phyloP scores from a whole-genome alignment of 2,113 vertebrate species.

The Pteropus alecto region DNA sequence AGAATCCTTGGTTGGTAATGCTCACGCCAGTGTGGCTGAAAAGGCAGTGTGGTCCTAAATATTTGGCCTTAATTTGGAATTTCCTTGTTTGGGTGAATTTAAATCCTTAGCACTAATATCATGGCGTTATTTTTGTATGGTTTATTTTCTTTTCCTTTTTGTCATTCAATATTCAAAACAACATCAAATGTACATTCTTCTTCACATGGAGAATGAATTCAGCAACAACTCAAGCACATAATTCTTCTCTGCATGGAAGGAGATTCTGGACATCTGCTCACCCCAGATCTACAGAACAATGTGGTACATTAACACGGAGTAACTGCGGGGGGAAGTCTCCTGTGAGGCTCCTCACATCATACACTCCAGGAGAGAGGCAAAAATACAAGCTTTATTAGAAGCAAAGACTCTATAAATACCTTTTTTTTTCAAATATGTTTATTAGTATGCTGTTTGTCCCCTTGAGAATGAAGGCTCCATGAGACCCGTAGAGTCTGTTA shows the following conservation, averaged over 20 bases:
- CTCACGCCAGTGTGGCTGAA: not conserved
- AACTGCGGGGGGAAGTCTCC: not conserved
- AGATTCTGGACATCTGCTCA: conserved; percentile 60
- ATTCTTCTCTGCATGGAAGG: conserved; percentile 55
- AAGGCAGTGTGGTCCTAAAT: not conserved
- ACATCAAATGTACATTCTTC: conserved; percentile 38
- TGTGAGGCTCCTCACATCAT: not conserved
- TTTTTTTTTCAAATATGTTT: not conserved
- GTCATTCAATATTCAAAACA: conserved; percentile 42
- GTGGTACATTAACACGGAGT: not conserved
- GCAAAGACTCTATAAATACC: not conserved
- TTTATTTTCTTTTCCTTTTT: conserved; percentile 40
- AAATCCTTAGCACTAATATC: not conserved
- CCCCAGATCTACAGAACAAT: conserved; percentile 35
- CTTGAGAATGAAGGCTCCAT: not conserved
- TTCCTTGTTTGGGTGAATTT: conserved; percentile 30
- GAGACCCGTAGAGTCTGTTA: not conserved
- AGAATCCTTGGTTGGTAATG: not conserved
- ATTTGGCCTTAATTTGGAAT: conserved; percentile 44
- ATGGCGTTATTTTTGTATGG: conserved; percentile 5
- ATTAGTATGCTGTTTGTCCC: not conserved
- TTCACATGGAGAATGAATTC: conserved; percentile 45
- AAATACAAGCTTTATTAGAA: not conserved
- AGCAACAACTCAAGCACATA: conserved; percentile 51
- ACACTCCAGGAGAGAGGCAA: not conserved